These are phyloP conservation scores for Pinna nobilis DNA, from an alignment of 1,140 invertebrate species.

Conservation along the genomic window DNA sequence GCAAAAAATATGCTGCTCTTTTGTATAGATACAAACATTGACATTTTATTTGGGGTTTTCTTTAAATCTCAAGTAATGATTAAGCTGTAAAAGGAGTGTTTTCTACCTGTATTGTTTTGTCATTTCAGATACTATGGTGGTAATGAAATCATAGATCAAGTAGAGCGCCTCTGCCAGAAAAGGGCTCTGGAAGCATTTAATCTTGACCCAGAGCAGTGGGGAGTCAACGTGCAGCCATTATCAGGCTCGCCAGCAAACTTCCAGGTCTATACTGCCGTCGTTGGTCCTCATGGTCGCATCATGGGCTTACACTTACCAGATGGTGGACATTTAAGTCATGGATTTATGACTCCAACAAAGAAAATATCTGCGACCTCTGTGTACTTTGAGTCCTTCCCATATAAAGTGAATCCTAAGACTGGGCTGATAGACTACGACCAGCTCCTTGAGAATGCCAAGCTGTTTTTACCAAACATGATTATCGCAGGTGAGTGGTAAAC, in stretches of 20 bases:
- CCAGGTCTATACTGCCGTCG: constrained; percentile 83
- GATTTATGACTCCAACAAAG: constrained; percentile 92
- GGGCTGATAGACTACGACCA: constrained; percentile 97
- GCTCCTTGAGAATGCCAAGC: constrained; percentile 85
- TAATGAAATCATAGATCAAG: constrained; percentile 96
- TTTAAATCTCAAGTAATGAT: not conserved
- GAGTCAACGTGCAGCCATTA: constrained; percentile 98
- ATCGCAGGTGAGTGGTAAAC: constrained; percentile 82
- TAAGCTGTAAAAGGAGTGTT: too few species aligned
- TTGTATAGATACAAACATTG: not conserved
- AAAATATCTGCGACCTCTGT: constrained; percentile 98
- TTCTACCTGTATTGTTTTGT: not conserved
- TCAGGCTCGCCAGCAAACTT: constrained; percentile 98
- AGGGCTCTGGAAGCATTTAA: constrained; percentile 89
- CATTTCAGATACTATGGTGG: constrained; percentile 90
- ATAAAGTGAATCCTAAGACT: constrained; percentile 90
- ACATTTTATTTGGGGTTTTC: not conserved
- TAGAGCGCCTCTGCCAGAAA: constrained; percentile 92
- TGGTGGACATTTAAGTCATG: constrained; percentile 96
- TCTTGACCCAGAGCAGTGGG: constrained; percentile 92
- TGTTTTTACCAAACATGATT: constrained; percentile 95
- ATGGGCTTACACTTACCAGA: constrained; percentile 98
- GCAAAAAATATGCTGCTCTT: too few species aligned
- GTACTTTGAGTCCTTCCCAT: constrained; percentile 99
- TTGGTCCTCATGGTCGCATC: constrained; percentile 95